These are phyloP conservation scores for Coronaproctus castanopsis DNA, from an alignment of 2,888 invertebrate species.

Conservation along the genomic window DNA sequence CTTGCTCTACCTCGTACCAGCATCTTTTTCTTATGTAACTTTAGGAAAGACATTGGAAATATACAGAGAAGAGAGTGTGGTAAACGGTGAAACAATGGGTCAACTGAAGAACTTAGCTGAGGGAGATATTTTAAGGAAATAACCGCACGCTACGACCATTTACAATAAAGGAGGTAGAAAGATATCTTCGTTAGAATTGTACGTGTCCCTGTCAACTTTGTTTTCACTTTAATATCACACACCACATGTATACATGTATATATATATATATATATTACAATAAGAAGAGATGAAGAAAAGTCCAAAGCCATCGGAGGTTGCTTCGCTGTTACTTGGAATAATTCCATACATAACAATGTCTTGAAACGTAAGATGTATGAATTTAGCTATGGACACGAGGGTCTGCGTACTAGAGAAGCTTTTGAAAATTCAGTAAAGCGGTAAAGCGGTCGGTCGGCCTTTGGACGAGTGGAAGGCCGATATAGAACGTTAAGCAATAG, in stretches of 20 bases:
- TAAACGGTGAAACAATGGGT: slow-evolving; percentile 12
- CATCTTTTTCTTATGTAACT: too few species aligned
- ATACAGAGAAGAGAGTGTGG: too few species aligned
- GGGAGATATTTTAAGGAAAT: not conserved
- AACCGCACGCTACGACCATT: not conserved
- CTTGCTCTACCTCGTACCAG: too few species aligned
- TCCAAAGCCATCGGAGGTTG: not conserved
- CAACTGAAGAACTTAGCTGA: slow-evolving; percentile 1
- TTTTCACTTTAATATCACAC: too few species aligned
- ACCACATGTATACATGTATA: too few species aligned
- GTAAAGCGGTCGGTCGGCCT: slow-evolving; percentile 7
- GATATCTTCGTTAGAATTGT: too few species aligned
- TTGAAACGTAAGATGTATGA: slow-evolving; percentile 16
- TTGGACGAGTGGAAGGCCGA: too few species aligned
- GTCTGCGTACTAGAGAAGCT: slow-evolving; percentile 4
- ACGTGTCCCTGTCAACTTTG: too few species aligned
- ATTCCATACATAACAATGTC: slow-evolving; percentile 18
- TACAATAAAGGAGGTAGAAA: too few species aligned
- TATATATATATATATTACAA: too few species aligned
- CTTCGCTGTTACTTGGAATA: slow-evolving; percentile 15
- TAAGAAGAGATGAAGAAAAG: not conserved
- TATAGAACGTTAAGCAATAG: too few species aligned
- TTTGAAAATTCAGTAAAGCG: slow-evolving; percentile 1
- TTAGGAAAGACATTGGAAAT: slow-evolving; percentile 12
- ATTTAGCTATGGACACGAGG: slow-evolving; percentile 14